Percentiles rank a stretch among this genome's conserved stretches.
Conservation (phyloP, 2,797 vertebrate species). For the Macroramphosus scolopax region DNA sequence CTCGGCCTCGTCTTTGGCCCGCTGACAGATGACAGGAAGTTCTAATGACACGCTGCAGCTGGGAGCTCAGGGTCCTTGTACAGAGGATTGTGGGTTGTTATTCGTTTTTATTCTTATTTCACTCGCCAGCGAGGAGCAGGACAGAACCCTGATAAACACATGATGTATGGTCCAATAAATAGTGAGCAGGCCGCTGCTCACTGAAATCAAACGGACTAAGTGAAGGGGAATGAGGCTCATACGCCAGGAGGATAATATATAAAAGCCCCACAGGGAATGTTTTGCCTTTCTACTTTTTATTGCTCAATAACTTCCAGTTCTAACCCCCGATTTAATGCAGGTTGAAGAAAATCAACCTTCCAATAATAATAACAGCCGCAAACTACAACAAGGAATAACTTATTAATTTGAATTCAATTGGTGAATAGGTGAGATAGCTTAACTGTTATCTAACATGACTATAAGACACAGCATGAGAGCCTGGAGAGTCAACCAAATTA, state of each 20-base stretch:
- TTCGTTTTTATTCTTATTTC: conserved; percentile 42
- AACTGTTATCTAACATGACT: too few relatives aligned
- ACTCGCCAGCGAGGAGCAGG: conserved; percentile 2
- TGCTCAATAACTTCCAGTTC: conserved; percentile 26
- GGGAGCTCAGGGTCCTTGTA: conserved; percentile 12
- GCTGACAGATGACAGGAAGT: conserved; percentile 37
- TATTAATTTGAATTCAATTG: too few relatives aligned
- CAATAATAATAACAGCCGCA: conserved; percentile 9
- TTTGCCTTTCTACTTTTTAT: conserved; percentile 38
- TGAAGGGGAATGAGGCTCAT: conserved; percentile 22
- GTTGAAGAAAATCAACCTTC: conserved; percentile 5
- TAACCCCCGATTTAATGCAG: conserved; percentile 12
- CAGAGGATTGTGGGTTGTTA: conserved; percentile 6
- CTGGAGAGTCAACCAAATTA: too few relatives aligned
- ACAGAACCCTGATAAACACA: conserved; percentile 25
- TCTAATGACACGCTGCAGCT: conserved; percentile 29
- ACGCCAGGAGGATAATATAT: conserved; percentile 23
- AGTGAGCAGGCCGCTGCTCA: not conserved
- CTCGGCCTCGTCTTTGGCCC: conserved; percentile 1
- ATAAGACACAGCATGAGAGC: too few relatives aligned
- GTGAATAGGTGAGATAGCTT: too few relatives aligned
- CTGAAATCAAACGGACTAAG: conserved; percentile 17
- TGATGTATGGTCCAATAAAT: conserved; percentile 42
- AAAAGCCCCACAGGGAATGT: conserved; percentile 37
- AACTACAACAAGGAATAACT: too few relatives aligned